These are phyloP conservation scores for Cheirogaleus major DNA, from an alignment of 2,797 vertebrate genomes.

Conservation along the genomic window DNA sequence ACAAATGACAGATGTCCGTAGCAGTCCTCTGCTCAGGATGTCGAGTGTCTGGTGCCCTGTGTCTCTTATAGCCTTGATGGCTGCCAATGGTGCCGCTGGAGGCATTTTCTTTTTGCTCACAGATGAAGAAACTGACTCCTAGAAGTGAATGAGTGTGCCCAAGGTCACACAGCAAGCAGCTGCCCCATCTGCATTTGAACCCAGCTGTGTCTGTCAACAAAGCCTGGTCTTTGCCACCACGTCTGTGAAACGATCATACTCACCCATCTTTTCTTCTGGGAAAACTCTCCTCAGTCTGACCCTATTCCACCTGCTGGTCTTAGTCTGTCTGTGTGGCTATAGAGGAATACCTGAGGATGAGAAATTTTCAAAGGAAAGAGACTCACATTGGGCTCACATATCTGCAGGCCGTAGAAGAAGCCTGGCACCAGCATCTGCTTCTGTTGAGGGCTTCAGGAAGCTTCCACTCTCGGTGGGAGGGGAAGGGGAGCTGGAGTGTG, in stretches of 20 bases:
- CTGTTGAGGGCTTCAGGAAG: not conserved
- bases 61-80: not conserved
- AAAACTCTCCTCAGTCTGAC: not conserved
- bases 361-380: not conserved
- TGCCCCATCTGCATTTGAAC: not conserved
- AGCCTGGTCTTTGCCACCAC: not conserved
- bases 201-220: not conserved
- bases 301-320: not conserved
- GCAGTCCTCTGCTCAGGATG: fast-evolving
- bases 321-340: not conserved
- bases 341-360: not conserved
- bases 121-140: not conserved
- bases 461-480: not conserved
- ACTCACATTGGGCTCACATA: not conserved
- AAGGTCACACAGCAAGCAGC: not conserved
- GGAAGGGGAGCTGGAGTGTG: not conserved
- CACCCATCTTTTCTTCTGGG: not conserved
- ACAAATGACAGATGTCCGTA: not conserved
- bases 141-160: not conserved
- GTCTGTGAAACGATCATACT: not conserved
- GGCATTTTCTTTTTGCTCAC: not conserved
- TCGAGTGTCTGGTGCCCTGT: not conserved
- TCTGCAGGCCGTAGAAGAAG: not conserved
- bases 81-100: not conserved
- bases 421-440: not conserved